Percentiles rank a stretch among this genome's conserved stretches.
Evolutionary conservation across 1,140 invertebrate genomes (phyloP).

Genomic region (Trichoplusia ni): DNA sequence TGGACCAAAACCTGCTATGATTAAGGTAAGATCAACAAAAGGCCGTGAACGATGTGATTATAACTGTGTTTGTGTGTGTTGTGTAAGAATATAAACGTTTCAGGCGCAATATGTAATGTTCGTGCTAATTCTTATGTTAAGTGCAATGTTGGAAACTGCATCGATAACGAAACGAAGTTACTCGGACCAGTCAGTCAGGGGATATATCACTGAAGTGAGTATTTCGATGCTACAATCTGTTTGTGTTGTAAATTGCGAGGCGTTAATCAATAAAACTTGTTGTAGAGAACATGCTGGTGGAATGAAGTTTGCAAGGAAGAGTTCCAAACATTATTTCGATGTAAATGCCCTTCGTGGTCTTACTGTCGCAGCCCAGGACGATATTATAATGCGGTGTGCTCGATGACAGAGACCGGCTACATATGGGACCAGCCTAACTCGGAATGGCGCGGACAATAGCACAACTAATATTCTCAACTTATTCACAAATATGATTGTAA

Average conservation of each 20-base stretch:
- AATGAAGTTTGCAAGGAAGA: constrained; percentile 96
- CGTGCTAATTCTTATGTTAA: constrained; percentile 58
- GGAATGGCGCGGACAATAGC: constrained; percentile 76
- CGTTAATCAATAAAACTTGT: constrained; percentile 33
- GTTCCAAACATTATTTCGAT: constrained; percentile 92
- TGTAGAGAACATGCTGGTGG: constrained; percentile 94
- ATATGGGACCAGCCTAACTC: constrained; percentile 91
- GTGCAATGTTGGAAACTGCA: constrained; percentile 54
- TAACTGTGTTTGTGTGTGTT: constrained; percentile 35
- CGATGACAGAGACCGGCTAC: constrained; percentile 94
- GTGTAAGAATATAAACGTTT: constrained; percentile 39
- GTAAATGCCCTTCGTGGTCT: constrained; percentile 92
- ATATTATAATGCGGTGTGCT: constrained; percentile 95
- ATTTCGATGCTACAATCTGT: neutral
- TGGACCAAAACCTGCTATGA: constrained; percentile 64
- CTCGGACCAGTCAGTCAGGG: constrained; percentile 89
- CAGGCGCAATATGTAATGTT: constrained; percentile 68
- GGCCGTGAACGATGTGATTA: constrained; percentile 6
- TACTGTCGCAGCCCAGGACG: constrained; percentile 93
- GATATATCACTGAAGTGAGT: constrained; percentile 90
- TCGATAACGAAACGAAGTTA: constrained; percentile 85
- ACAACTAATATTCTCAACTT: constrained; percentile 26
- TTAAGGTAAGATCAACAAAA: constrained; percentile 54
- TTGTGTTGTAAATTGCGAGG: neutral
- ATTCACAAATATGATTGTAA: constrained; percentile 15